A percentile compares a stretch with the other conserved stretches of the same genome.
These are phyloP conservation scores for Syrrhaptes paradoxus DNA, from an alignment of 2,113 vertebrate species.

Conservation along the genomic window DNA sequence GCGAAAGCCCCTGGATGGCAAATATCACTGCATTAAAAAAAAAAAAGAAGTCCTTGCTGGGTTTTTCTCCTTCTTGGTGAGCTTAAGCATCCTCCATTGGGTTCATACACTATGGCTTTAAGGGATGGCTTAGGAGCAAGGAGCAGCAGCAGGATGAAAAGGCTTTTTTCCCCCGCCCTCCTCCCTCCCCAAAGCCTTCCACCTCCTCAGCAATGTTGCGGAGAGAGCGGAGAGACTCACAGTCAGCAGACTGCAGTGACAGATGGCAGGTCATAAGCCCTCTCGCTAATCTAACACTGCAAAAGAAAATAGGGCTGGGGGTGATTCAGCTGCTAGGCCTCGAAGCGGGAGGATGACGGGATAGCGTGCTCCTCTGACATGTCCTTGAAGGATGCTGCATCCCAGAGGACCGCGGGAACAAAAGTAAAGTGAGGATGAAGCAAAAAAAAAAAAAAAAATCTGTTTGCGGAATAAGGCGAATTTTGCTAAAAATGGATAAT, in stretches of 20 bases:
- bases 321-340: constrained; percentile 66
- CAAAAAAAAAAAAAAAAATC: neutral
- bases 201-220: constrained; percentile 64
- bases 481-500: constrained; percentile 43
- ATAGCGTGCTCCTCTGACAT: constrained; percentile 47
- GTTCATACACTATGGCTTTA: fast-evolving
- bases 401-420: constrained; percentile 28
- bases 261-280: constrained; percentile 73
- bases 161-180: neutral
- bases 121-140: constrained; percentile 17
- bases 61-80: neutral
- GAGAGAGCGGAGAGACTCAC: constrained; percentile 37
- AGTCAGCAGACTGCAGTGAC: constrained; percentile 68
- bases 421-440: constrained; percentile 46
- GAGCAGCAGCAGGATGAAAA: constrained; percentile 21
- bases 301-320: constrained; percentile 68
- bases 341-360: constrained; percentile 45
- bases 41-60: neutral
- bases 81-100: fast-evolving
- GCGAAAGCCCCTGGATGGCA: neutral
- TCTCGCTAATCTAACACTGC: constrained; percentile 69
- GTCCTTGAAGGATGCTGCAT: constrained; percentile 65
- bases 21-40: fast-evolving
- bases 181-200: constrained; percentile 22
- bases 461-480: constrained; percentile 18